Evolutionary conservation across 2,113 vertebrate species (phyloP).

Genomic region (Poecilia latipinna): DNA sequence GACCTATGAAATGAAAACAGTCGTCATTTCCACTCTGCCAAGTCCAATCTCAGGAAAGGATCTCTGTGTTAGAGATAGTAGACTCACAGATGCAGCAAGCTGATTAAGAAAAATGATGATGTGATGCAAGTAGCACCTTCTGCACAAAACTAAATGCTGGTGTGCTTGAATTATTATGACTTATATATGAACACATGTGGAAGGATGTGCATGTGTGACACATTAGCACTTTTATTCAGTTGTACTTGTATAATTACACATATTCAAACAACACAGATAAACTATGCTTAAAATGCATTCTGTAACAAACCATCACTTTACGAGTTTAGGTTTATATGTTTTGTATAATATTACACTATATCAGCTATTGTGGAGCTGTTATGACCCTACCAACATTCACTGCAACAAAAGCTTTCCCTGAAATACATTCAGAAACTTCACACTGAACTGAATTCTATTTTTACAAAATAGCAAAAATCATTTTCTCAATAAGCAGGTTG

Average conservation of each 20-base stretch:
- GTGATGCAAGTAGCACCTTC: conserved; percentile 9
- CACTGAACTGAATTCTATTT: too few species aligned
- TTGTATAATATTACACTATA: too few species aligned
- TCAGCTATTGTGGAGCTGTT: too few species aligned
- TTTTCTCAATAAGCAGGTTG: too few species aligned
- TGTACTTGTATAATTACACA: background rate
- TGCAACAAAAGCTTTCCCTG: too few species aligned
- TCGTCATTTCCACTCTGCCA: conserved; percentile 10
- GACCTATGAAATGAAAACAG: background rate
- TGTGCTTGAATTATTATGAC: conserved; percentile 26
- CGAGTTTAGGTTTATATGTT: too few species aligned
- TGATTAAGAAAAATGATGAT: conserved; percentile 19
- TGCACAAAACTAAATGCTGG: conserved; percentile 4
- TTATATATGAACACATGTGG: conserved; percentile 5
- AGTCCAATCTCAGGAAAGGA: conserved; percentile 11
- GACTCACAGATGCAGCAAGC: conserved; percentile 7
- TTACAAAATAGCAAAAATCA: too few species aligned
- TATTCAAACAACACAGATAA: background rate
- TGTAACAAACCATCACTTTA: too few species aligned
- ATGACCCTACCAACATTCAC: too few species aligned
- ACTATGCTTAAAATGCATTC: too few species aligned
- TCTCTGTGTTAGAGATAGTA: conserved; percentile 18
- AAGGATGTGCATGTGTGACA: background rate
- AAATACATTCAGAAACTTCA: too few species aligned
- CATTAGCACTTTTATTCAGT: conserved; percentile 1